A percentile compares a stretch with the other conserved stretches of the same genome.
These are phyloP conservation scores for Matsumyia berberina DNA, from an alignment of 2,888 invertebrate genomes.

Conservation along the genomic window DNA sequence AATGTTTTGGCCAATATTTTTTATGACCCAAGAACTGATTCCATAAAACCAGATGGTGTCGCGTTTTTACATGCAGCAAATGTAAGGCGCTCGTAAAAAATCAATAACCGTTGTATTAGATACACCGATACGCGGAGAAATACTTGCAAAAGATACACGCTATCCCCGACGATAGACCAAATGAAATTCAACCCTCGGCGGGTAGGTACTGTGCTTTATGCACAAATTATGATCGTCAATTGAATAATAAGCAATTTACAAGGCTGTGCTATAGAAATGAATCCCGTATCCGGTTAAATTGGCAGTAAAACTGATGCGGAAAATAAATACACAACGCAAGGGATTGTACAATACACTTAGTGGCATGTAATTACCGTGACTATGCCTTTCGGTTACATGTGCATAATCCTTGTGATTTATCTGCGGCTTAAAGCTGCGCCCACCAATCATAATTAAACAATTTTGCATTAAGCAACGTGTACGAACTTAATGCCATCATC, in stretches of 20 bases:
- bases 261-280: neutral
- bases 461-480: neutral
- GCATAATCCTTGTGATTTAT: neutral
- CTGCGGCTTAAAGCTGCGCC: neutral
- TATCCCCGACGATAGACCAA: neutral
- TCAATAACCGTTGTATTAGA: slow-evolving; percentile 27
- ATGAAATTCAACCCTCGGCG: slow-evolving; percentile 38
- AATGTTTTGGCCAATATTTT: slow-evolving; percentile 3
- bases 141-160: slow-evolving; percentile 9
- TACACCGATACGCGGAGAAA: neutral
- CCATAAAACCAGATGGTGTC: slow-evolving; percentile 46
- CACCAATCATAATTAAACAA: slow-evolving; percentile 11
- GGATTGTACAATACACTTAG: neutral
- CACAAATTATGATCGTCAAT: slow-evolving; percentile 43
- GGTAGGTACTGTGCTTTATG: slow-evolving; percentile 30
- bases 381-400: neutral
- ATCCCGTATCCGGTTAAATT: slow-evolving; percentile 2
- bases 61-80: slow-evolving; percentile 17
- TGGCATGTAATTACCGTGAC: neutral
- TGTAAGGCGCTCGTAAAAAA: slow-evolving; percentile 24
- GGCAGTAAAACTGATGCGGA: slow-evolving; percentile 1
- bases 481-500: slow-evolving; percentile 19
- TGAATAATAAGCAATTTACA: slow-evolving; percentile 44
- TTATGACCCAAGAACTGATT: slow-evolving; percentile 43
- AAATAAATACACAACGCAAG: neutral